phyloP scores from a whole-genome alignment of 30 jellyfish, hydroid and myxozoan genomes.

The Chrysaora quinquecirrha region DNA sequence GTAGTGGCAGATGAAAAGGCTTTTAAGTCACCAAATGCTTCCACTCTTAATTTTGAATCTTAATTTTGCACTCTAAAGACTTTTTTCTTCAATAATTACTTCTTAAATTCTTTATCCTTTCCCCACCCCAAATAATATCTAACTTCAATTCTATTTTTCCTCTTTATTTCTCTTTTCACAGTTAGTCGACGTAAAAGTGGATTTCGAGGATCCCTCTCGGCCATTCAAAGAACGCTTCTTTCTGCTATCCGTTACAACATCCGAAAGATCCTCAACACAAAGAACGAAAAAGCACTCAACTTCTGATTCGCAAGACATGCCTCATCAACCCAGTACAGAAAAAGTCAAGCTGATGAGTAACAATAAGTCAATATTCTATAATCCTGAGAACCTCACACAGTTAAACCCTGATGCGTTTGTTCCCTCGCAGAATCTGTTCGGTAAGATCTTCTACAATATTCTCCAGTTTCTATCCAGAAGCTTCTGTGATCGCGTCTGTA shows the following conservation, averaged over 20 bases:
- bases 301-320: slow-evolving; percentile 15
- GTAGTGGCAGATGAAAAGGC: too few species aligned
- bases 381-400: slow-evolving; percentile 41
- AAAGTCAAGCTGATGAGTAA: not conserved
- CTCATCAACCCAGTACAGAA: not conserved
- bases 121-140: too few species aligned
- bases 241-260: not conserved
- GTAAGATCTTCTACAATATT: not conserved
- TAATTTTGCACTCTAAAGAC: too few species aligned
- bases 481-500: too few species aligned
- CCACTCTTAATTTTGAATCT: too few species aligned
- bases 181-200: not conserved
- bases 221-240: not conserved
- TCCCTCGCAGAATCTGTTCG: not conserved
- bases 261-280: not conserved
- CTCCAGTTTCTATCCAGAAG: too few species aligned
- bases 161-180: too few species aligned
- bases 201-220: not conserved
- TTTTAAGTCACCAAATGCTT: too few species aligned
- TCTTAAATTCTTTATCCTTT: too few species aligned
- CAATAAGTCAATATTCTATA: slow-evolving; percentile 24
- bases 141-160: too few species aligned
- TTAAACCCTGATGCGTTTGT: slow-evolving; percentile 57
- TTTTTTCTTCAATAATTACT: too few species aligned
- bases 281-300: not conserved